Evolutionary conservation across 1,140 invertebrate species (phyloP).

Genomic region (Pissodes strobi): DNA sequence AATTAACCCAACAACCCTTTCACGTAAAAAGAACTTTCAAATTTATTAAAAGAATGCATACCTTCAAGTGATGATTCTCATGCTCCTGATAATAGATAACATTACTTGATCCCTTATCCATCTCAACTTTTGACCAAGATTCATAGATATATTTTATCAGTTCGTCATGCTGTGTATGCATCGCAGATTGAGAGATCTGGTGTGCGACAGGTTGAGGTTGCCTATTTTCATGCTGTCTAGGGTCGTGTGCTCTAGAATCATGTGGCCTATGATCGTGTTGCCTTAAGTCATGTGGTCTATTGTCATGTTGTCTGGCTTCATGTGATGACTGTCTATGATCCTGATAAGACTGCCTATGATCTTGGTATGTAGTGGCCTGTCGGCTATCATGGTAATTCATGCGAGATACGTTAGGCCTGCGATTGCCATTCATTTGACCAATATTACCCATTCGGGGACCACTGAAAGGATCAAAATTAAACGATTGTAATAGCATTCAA

Average conservation of each 20-base stretch:
- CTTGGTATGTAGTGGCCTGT: slow-evolving; percentile 8
- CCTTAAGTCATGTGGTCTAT: slow-evolving; percentile 2
- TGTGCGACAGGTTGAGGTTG: neutral
- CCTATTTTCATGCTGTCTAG: slow-evolving; percentile 5
- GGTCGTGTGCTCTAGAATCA: neutral
- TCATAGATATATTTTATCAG: slow-evolving; percentile 53
- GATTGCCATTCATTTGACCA: slow-evolving; percentile 30
- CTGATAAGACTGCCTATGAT: slow-evolving; percentile 27
- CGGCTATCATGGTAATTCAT: slow-evolving; percentile 20
- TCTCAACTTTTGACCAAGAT: slow-evolving; percentile 54
- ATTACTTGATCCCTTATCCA: slow-evolving; percentile 43
- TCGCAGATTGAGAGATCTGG: slow-evolving; percentile 35
- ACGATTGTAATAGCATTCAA: neutral
- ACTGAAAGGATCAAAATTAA: slow-evolving; percentile 11
- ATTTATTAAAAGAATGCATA: too few relatives aligned
- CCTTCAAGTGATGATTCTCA: slow-evolving; percentile 52
- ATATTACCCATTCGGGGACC: slow-evolving; percentile 31
- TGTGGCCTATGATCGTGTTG: slow-evolving; percentile 21
- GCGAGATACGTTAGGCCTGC: slow-evolving; percentile 23
- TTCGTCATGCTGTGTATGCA: slow-evolving; percentile 52
- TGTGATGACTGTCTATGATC: slow-evolving; percentile 30
- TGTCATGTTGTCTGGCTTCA: slow-evolving; percentile 16
- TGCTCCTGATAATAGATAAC: slow-evolving; percentile 53
- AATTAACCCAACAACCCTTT: too few relatives aligned
- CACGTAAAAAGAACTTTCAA: too few relatives aligned